Evolutionary conservation across 2,797 vertebrate species (phyloP), one percentile per base, ranked within the genome.

Genomic region (Limosa lapponica): DNA sequence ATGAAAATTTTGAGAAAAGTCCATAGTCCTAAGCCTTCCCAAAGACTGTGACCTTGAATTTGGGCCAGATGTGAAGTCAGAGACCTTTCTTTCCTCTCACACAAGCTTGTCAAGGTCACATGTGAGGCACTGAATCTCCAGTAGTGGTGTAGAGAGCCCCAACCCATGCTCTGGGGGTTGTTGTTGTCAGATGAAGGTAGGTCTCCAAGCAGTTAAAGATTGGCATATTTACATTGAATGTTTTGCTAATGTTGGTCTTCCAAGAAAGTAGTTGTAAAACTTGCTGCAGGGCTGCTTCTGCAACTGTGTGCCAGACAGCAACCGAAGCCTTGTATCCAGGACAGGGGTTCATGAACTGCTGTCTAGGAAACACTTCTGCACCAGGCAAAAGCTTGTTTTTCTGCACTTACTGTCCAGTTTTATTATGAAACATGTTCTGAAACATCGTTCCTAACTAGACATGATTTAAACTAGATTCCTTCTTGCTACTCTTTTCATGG

Each of bases 241-340:
- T 43, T 92, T 87, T 80, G 30, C 64, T 82, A 34, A 82, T 30
- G 24, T 44, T 55, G 17, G 14, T 82, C 25, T 95, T 93, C 32
- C 77, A 90, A 93, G 66, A 82, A 88, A 74, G 12, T 54, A 61
- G 44, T 28, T 69, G 61, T 78, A 90, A 86, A 89, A 96, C 52
- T 77, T 89, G 78, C 44, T 80, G 48, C 62, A 90, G 73, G 59
- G 70, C 78, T 79, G 55, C 59, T 64, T 89, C 75, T 94, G 72
- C 30, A 64, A 28, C 59, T 36, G 7, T 74, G n/a, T 83, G 44
- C 36, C 62, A 86, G 84, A 32, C 57, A 74, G 61, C 34, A 82
- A 1, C 34, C 15, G 64, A 43, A 92, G 64, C 11, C 34, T 46
- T n/a, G 71, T 28, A 52, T 67, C 41, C 61, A 58, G 58, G 67